Evolutionary conservation across 2,113 vertebrate genomes (phyloP).

Genomic region (Phylloscopus trochilus): DNA sequence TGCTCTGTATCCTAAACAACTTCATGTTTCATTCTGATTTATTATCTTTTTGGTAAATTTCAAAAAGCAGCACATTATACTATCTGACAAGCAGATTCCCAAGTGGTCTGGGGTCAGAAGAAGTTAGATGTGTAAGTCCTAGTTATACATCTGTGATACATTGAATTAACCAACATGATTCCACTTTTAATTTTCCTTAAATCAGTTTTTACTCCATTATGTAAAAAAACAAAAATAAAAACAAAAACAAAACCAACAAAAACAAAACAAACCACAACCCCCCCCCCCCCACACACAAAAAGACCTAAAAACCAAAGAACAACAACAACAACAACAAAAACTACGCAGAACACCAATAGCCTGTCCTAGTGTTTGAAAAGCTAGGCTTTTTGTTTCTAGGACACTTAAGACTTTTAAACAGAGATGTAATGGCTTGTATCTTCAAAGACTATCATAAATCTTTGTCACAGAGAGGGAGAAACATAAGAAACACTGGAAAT

Average conservation of each 20-base stretch:
- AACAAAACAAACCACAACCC: not conserved
- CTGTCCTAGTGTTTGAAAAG: not conserved
- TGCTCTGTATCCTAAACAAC: not conserved
- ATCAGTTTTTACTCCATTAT: not conserved
- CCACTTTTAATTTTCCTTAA: not conserved
- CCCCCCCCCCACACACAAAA: no score
- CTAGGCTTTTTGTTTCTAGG: not conserved
- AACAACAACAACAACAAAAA: not conserved
- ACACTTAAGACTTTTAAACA: not conserved
- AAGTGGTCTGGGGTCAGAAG: not conserved
- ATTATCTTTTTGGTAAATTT: not conserved
- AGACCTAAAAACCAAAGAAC: no score
- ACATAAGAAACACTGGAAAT: not conserved
- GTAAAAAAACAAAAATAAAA: not conserved
- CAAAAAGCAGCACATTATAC: not conserved
- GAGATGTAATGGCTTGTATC: not conserved
- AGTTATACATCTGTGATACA: not conserved
- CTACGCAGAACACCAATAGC: not conserved
- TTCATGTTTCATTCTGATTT: not conserved
- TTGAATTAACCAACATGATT: not conserved
- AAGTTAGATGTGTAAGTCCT: not conserved
- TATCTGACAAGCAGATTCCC: not conserved
- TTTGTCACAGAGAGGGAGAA: not conserved
- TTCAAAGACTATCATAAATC: constrained; percentile 11
- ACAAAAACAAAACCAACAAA: not conserved